Evolutionary conservation across 2,888 invertebrate genomes (phyloP).

Genomic region (Neoascia interrupta): DNA sequence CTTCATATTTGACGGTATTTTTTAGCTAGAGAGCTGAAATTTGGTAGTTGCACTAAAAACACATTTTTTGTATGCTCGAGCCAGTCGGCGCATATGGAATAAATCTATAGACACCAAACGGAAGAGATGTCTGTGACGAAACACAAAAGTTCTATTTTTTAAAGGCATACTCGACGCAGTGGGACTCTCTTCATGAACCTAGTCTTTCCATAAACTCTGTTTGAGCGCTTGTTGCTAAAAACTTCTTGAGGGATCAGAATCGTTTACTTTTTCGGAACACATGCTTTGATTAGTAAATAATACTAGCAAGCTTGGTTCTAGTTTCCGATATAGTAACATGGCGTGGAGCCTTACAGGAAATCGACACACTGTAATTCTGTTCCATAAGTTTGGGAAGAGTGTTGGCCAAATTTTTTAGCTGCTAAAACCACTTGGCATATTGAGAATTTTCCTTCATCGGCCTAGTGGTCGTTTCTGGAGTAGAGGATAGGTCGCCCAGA

Average conservation of each 20-base stretch:
- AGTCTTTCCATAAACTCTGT: neutral
- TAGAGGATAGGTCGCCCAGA: no score
- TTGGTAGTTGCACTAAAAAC: no score
- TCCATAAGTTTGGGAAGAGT: constrained; percentile 1
- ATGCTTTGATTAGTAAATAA: neutral
- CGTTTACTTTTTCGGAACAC: neutral
- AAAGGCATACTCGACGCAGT: no score
- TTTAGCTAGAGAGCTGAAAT: no score
- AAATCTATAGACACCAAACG: no score
- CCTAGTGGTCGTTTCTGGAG: no score
- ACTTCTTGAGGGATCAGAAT: neutral
- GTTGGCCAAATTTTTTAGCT: neutral
- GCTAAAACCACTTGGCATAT: neutral
- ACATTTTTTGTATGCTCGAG: no score
- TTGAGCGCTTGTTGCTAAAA: neutral
- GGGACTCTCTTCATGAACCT: no score
- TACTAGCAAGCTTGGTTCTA: neutral
- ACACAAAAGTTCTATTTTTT: no score
- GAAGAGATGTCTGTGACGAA: no score
- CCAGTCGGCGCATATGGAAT: no score
- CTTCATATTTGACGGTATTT: no score
- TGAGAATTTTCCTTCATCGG: constrained; percentile 5
- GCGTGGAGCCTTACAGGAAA: neutral
- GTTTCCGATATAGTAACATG: neutral
- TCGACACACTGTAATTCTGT: neutral